phyloP scores from a whole-genome alignment of 2,797 vertebrate species.

The Oceanodroma leucorhoa region DNA sequence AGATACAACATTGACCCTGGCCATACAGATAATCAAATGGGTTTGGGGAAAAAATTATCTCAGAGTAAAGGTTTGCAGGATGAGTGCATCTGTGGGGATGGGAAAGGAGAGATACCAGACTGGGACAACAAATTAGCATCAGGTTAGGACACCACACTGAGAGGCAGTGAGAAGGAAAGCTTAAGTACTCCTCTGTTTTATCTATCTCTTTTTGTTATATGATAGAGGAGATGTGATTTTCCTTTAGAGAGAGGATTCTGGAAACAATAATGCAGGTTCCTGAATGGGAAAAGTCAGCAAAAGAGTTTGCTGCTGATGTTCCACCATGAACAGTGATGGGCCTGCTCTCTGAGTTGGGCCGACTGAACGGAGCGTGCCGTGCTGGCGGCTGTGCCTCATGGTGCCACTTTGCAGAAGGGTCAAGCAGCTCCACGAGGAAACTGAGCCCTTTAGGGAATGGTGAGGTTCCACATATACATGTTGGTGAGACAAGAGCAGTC shows the following conservation, averaged over 20 bases:
- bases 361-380: rapidly evolving
- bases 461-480: background rate
- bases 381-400: background rate
- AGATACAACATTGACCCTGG: background rate
- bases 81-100: background rate
- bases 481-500: background rate
- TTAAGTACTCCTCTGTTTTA: background rate
- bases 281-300: background rate
- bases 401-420: background rate
- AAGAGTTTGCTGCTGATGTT: background rate
- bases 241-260: background rate
- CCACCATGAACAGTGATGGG: background rate
- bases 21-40: background rate
- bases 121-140: background rate
- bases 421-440: background rate
- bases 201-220: background rate
- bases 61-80: background rate
- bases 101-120: background rate
- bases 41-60: background rate
- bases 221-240: background rate
- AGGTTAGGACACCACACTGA: background rate
- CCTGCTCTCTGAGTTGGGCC: background rate
- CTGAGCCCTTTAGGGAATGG: background rate
- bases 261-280: rapidly evolving
- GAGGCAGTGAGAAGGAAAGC: background rate